Evolutionary conservation across 2,113 vertebrate genomes (phyloP).

Genomic region (Menura novaehollandiae): DNA sequence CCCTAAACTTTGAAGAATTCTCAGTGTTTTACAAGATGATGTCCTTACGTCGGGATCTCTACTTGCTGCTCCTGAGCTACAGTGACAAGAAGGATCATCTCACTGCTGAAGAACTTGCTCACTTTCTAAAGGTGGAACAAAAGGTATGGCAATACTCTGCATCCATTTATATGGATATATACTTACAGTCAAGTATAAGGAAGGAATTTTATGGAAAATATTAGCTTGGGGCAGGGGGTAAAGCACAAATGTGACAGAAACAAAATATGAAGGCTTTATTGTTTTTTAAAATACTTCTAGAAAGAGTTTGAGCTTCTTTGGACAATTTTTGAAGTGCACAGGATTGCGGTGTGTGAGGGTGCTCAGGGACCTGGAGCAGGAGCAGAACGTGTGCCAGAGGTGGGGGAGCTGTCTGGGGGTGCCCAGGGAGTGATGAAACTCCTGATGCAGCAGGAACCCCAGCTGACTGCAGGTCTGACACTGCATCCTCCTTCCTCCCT

Average conservation of each 20-base stretch:
- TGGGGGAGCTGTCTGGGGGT: not conserved
- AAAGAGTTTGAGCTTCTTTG: not conserved
- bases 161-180: rapidly evolving
- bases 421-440: not conserved
- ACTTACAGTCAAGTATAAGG: not conserved
- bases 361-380: not conserved
- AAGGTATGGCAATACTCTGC: slow-evolving; percentile 78
- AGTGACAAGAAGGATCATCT: slow-evolving; percentile 95
- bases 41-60: slow-evolving; percentile 92
- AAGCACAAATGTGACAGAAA: not conserved
- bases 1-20: slow-evolving; percentile 94
- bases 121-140: slow-evolving; percentile 89
- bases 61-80: slow-evolving; percentile 88
- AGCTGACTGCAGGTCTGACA: not conserved
- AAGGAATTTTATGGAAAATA: not conserved
- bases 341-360: not conserved
- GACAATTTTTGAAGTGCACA: not conserved
- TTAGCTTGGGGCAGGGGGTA: rapidly evolving
- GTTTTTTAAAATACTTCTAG: not conserved
- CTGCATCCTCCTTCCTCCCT: not conserved
- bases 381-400: not conserved
- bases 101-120: slow-evolving; percentile 85
- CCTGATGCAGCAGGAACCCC: not conserved
- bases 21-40: slow-evolving; percentile 99
- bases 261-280: not conserved